Conservation (phyloP, 2,113 vertebrate genomes). For the Alexandromys fortis region DNA sequence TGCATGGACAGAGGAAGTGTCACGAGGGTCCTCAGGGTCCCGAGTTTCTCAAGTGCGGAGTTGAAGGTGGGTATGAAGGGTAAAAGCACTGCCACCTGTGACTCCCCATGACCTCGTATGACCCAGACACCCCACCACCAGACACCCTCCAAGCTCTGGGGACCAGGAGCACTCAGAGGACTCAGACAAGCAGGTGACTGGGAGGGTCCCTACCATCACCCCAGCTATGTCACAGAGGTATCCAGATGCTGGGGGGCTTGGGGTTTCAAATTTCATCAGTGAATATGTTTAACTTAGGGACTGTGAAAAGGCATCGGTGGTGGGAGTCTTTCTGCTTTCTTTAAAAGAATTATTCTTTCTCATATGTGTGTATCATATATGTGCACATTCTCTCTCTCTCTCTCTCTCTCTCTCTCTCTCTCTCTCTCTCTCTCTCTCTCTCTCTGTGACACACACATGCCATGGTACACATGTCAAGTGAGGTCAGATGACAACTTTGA, state of each 20-base stretch:
- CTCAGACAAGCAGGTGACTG: neutral
- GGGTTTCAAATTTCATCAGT: accelerated
- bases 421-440: neutral
- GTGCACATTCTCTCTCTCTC: neutral
- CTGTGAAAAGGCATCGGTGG: neutral
- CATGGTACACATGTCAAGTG: neutral
- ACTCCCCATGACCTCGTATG: neutral
- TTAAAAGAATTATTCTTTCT: neutral
- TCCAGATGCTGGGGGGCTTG: accelerated
- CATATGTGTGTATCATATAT: neutral
- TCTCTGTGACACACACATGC: neutral
- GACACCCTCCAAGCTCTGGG: neutral
- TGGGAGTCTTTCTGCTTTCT: neutral
- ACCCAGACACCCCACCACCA: accelerated
- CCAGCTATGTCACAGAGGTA: accelerated
- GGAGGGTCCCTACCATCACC: accelerated
- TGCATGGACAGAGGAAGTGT: accelerated
- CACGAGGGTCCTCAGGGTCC: accelerated
- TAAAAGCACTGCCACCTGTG: neutral
- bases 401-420: neutral
- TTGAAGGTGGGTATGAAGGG: neutral
- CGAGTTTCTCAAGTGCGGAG: accelerated
- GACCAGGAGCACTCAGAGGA: neutral
- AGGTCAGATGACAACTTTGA: neutral
- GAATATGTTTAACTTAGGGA: neutral